Percentiles rank a stretch among this genome's conserved stretches.
These are phyloP conservation scores for Tiliacea aurago DNA, from an alignment of 2,888 invertebrate species.

Conservation along the genomic window DNA sequence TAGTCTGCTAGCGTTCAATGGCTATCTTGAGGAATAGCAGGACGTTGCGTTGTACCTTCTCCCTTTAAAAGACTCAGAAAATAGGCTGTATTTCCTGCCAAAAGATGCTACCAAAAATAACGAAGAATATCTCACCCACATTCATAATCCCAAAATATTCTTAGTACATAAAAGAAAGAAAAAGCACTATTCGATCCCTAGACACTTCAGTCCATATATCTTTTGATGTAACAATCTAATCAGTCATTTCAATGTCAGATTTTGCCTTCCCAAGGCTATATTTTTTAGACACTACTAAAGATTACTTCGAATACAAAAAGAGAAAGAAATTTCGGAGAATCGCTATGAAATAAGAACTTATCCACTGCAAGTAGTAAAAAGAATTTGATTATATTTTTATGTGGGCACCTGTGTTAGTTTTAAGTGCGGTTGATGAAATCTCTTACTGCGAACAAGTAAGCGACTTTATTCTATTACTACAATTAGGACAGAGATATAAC, in stretches of 20 bases:
- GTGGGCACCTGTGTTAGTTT: conserved; percentile 2
- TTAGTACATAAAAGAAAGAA: not conserved
- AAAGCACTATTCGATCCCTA: not conserved
- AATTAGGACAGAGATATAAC: conserved; percentile 6
- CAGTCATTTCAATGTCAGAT: conserved; percentile 51
- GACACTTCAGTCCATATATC: conserved; percentile 28
- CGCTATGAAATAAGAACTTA: conserved; percentile 7
- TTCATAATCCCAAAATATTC: not conserved
- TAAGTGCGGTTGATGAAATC: conserved; percentile 18
- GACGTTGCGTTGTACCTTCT: too few species aligned
- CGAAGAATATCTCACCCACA: not conserved
- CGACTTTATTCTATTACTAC: conserved; percentile 15
- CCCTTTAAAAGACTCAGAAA: too few species aligned
- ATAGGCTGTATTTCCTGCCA: not conserved
- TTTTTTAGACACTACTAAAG: conserved; percentile 36
- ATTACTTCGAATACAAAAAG: conserved; percentile 35
- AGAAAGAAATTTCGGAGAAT: conserved; percentile 9
- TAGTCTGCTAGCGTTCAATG: too few species aligned
- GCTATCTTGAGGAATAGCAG: too few species aligned
- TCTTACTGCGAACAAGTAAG: not conserved
- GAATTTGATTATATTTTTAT: conserved; percentile 45
- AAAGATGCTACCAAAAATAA: not conserved
- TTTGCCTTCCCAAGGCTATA: conserved; percentile 14
- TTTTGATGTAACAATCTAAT: conserved; percentile 39
- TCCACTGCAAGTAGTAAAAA: conserved; percentile 16